Conservation (phyloP, 2,113 vertebrate species). For the Centrocercus urophasianus region DNA sequence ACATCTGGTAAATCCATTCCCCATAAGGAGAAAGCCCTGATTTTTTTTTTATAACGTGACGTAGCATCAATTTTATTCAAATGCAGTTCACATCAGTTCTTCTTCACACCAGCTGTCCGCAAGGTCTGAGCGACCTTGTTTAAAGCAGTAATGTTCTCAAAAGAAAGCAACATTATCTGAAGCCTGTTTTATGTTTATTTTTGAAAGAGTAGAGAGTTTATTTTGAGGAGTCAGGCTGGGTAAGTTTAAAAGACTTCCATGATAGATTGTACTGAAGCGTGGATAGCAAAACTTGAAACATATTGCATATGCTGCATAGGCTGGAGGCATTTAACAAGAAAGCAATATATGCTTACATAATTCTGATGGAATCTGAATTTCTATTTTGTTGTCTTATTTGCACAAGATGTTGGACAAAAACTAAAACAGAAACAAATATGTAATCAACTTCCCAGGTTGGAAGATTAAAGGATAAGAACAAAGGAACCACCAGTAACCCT, state of each 20-base stretch:
- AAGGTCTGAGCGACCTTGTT: slow-evolving; percentile 37
- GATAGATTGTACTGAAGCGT: background rate
- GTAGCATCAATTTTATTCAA: slow-evolving; percentile 3
- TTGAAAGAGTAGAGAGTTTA: slow-evolving; percentile 47
- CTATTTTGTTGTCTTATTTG: slow-evolving; percentile 2
- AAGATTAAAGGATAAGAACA: background rate
- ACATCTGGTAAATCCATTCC: background rate
- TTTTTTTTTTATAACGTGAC: background rate
- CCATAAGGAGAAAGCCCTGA: background rate
- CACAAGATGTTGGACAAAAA: slow-evolving; percentile 38
- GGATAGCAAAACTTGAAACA: slow-evolving; percentile 22
- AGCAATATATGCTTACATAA: background rate
- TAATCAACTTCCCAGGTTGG: background rate
- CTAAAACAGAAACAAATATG: slow-evolving; percentile 34
- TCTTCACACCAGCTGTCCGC: slow-evolving; percentile 35
- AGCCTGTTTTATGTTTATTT: slow-evolving; percentile 37
- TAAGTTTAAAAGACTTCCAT: slow-evolving; percentile 6
- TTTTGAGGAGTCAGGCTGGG: background rate
- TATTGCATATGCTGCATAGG: background rate
- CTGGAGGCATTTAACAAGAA: background rate
- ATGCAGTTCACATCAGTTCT: slow-evolving; percentile 24
- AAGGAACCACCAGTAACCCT: background rate
- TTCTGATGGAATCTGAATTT: background rate
- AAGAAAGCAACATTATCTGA: slow-evolving; percentile 47
- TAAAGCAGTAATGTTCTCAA: background rate